These are phyloP conservation scores for Synanthedon vespiformis DNA, from an alignment of 2,888 invertebrate genomes.

Conservation along the genomic window DNA sequence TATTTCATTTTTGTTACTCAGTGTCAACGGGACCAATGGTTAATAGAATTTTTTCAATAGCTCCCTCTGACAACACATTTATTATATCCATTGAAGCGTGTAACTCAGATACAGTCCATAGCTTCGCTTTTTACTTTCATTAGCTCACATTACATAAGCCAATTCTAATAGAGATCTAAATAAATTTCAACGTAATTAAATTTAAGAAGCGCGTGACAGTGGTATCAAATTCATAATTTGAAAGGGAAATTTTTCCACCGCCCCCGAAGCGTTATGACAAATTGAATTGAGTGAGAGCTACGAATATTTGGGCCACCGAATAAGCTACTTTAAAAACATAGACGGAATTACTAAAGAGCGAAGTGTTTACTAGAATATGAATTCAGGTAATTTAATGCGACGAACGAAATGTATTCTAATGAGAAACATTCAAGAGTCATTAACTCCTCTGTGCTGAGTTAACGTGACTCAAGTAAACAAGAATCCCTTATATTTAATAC, in stretches of 20 bases:
- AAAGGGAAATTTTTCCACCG: conserved; percentile 55
- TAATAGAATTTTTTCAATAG: conserved; percentile 5
- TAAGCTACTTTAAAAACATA: conserved; percentile 2
- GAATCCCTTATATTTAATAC: not conserved
- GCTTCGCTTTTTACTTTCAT: conserved; percentile 9
- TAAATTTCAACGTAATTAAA: conserved; percentile 45
- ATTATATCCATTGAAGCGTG: conserved; percentile 6
- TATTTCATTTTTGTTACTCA: conserved; percentile 10
- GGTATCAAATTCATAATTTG: conserved; percentile 55
- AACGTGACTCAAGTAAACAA: not conserved
- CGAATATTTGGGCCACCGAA: conserved; percentile 18
- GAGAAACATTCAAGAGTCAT: not conserved
- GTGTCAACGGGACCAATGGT: conserved; percentile 7
- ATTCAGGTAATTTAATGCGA: conserved; percentile 12
- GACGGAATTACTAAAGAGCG: conserved; percentile 9
- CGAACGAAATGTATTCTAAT: conserved; percentile 14
- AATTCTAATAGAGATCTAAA: conserved; percentile 30
- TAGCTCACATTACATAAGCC: conserved; percentile 21
- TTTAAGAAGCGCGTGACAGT: conserved; percentile 51
- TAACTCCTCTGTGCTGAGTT: not conserved
- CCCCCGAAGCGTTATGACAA: conserved; percentile 39
- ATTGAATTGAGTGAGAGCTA: conserved; percentile 45
- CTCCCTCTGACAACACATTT: conserved; percentile 2
- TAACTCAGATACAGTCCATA: not conserved
- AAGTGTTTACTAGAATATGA: conserved; percentile 11